Evolutionary conservation across 2,888 invertebrate genomes (phyloP), one percentile per base, ranked within the genome.

Genomic region (Aphidius colemani): DNA sequence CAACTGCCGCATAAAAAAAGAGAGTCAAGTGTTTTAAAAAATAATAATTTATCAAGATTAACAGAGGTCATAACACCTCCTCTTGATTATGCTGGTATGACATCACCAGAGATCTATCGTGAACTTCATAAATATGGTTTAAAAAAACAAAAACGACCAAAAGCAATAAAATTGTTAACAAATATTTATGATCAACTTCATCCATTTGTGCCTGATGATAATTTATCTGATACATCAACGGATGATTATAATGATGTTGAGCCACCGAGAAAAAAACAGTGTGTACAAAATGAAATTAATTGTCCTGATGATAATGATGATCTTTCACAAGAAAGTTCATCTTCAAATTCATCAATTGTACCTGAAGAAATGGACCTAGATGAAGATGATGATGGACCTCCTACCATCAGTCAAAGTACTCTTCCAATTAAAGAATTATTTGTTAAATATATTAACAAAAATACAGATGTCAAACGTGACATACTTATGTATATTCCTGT

Each of bases 141-240:
- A 7, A 85, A 85, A 66, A 79, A 83, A 41, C 78, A 86, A 48
- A 83, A 83, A 39, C 83, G 85, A 62, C 81, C 82, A 11, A 84
- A 85, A 73, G 87, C 87, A 65, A 83, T 85, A 53, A 76, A 81
- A 65, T 71, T 88, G 59, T 78, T 88, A 60, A 80, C 83, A 50
- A 85, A 86, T 65, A 85, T 88, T 69, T 87, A 87, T 71, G 80
- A 86, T n/a, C 82, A 85, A 69, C 82, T 85, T 40, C 87, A 87
- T 75, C 85, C 85, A 53, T 65, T 71, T 40, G 70, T 78, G n/a
- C 44, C 63, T 59, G 48, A 53, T 43, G 41, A 61, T 46, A n/a
- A 45, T 2, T 6, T 44, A 3, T n/a, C 45, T 7, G 11, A 6
- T 8, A 10, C n/a, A 10, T 18, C 7, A 2, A 18, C 13, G 41